Conservation (phyloP, 2,888 invertebrate species). For the Allolobophora icterica region DNA sequence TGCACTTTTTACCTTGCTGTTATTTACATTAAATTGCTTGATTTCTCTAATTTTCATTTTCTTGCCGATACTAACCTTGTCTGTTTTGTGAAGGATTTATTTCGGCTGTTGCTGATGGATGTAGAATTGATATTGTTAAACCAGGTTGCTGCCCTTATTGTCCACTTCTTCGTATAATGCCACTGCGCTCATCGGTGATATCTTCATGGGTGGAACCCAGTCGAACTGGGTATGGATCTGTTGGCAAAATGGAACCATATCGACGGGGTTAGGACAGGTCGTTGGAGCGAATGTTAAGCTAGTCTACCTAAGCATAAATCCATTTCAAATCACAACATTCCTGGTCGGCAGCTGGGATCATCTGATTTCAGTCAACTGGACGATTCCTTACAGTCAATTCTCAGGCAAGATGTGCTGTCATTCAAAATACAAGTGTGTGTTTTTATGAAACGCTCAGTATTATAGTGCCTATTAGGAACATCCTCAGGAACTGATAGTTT, state of each 20-base stretch:
- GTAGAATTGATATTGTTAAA: not conserved
- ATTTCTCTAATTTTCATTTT: too few species aligned
- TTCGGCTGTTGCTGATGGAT: not conserved
- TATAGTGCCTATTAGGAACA: too few species aligned
- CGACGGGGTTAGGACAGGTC: not conserved
- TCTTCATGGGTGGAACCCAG: not conserved
- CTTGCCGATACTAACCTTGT: not conserved
- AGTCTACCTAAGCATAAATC: not conserved
- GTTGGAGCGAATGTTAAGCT: not conserved
- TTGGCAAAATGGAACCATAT: not conserved
- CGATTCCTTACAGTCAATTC: not conserved
- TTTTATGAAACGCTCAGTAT: not conserved
- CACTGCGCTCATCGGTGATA: not conserved
- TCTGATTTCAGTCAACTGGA: not conserved
- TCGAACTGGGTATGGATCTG: not conserved
- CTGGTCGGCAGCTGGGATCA: not conserved
- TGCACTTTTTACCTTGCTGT: too few species aligned
- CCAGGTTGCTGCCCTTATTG: not conserved
- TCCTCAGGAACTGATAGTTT: too few species aligned
- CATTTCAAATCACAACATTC: not conserved
- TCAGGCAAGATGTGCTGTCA: not conserved
- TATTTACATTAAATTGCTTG: too few species aligned
- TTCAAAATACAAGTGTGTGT: not conserved
- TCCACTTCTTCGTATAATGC: not conserved
- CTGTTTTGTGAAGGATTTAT: not conserved